These are phyloP conservation scores for Tetragonula clypearis DNA, from an alignment of 1,140 invertebrate genomes.

Conservation along the genomic window DNA sequence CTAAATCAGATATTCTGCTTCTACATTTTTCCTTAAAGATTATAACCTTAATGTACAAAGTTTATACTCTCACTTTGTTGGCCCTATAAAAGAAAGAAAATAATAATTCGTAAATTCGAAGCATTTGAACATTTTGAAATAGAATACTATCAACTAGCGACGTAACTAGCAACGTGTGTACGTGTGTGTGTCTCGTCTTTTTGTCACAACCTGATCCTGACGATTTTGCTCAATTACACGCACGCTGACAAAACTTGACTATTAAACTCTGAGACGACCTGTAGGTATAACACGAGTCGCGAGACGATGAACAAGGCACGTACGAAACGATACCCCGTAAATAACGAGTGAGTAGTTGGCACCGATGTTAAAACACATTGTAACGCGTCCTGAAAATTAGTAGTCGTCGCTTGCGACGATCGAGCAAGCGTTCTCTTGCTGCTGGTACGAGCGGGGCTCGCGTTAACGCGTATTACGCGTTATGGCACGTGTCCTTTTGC, in stretches of 20 bases:
- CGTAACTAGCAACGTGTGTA: too few relatives aligned
- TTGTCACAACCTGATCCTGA: too few relatives aligned
- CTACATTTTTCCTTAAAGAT: too few relatives aligned
- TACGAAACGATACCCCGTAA: neutral
- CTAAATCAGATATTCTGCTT: too few relatives aligned
- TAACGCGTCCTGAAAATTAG: conserved; percentile 42
- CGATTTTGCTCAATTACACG: neutral
- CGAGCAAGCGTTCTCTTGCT: conserved; percentile 24
- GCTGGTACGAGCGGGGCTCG: neutral
- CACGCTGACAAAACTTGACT: neutral
- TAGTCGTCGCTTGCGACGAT: conserved; percentile 55
- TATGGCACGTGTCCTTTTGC: conserved; percentile 49
- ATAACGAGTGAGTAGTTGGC: neutral
- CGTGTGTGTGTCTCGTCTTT: too few relatives aligned
- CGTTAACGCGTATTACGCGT: conserved; percentile 45
- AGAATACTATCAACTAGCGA: too few relatives aligned
- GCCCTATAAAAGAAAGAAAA: too few relatives aligned
- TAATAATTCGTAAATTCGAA: too few relatives aligned
- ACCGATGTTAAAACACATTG: neutral
- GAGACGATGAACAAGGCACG: neutral
- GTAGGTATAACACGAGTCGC: too few relatives aligned
- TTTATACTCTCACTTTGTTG: too few relatives aligned
- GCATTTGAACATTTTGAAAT: too few relatives aligned
- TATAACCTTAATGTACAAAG: too few relatives aligned
- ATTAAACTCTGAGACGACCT: neutral